Conservation (phyloP, 2,797 vertebrate species). For the Pangasius larnaudii region DNA sequence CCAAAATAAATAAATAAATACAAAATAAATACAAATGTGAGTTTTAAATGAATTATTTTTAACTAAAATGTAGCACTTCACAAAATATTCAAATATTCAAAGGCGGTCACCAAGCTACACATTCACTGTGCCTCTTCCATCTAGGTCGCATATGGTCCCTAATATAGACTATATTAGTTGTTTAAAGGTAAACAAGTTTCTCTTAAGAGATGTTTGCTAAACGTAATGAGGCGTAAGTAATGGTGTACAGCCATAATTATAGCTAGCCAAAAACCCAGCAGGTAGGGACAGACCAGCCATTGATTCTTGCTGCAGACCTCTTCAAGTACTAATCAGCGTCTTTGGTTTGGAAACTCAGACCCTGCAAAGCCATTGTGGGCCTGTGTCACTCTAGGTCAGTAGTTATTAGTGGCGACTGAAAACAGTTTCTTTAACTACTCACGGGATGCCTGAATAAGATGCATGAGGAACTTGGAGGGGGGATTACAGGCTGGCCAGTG, state of each 20-base stretch:
- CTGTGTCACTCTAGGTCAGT: slow-evolving; percentile 99
- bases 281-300: slow-evolving; percentile 88
- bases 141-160: slow-evolving; percentile 42
- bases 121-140: slow-evolving; percentile 29
- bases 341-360: slow-evolving; percentile 93
- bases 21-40: not conserved
- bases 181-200: slow-evolving; percentile 84
- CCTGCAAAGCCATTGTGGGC: slow-evolving; percentile 96
- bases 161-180: slow-evolving; percentile 47
- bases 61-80: not conserved
- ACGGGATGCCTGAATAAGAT: slow-evolving; percentile 95
- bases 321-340: slow-evolving; percentile 99
- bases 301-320: slow-evolving; percentile 99
- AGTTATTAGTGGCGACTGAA: slow-evolving; percentile 99
- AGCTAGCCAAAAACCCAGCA: slow-evolving; percentile 48
- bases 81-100: not conserved
- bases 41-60: too few relatives aligned
- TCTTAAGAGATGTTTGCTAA: slow-evolving; percentile 86
- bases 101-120: not conserved
- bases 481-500: slow-evolving; percentile 93
- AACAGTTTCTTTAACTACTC: slow-evolving; percentile 99
- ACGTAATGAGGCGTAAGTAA: slow-evolving; percentile 99
- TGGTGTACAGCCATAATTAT: slow-evolving; percentile 83
- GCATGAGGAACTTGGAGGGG: slow-evolving; percentile 92
- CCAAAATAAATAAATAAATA: not conserved